Evolutionary conservation across 2,888 invertebrate species (phyloP), one percentile per base, ranked within the genome.

Genomic region (Tortricodes alternella): DNA sequence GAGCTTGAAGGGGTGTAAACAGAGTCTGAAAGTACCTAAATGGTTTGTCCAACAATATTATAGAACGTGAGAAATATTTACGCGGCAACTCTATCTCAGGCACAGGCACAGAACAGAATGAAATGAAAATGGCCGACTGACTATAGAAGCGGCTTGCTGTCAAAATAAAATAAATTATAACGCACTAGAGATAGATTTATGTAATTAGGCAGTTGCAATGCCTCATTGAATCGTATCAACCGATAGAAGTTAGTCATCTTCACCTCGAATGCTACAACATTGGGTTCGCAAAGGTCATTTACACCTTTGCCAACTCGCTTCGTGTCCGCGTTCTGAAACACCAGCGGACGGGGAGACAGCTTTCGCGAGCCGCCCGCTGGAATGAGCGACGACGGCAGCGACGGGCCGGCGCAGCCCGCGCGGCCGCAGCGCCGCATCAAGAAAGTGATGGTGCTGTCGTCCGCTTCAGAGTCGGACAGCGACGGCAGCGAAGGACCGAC

Each of bases 111-210:
- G 24, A 52, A 49, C 34, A 51, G 57, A 56, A 59, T 61, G 65
- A 72, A 83, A 79, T 74, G 71, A 90, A 90, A 88, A 91, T 91
- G 91, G 91, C 90, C 71, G 89, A 73, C 73, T 78, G 76, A 79
- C 74, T 76, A 78, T 79, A 74, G 78, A 85, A 88, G 87, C 89
- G 86, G 90, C 88, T 89, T 89, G 84, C 89, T 91, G 91, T 91
- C 91, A 91, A 88, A 89, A 89, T 89, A 74, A 78, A 75, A 79
- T 73, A 74, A 69, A 73, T 78, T 76, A 61, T 71, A 77, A 70
- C 74, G 79, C 79, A 71, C 76, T 80, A 74, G 73, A 71, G 58
- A 53, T 62, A 67, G 50, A 68, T 67, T 66, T 64, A 71, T 73
- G 60, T 66, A 68, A 67, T 68, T 68, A 64, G 59, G 65, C 58